Evolutionary conservation across 2,113 vertebrate species (phyloP), one percentile per base, ranked within the genome.

Genomic region (Engystomops pustulosus): DNA sequence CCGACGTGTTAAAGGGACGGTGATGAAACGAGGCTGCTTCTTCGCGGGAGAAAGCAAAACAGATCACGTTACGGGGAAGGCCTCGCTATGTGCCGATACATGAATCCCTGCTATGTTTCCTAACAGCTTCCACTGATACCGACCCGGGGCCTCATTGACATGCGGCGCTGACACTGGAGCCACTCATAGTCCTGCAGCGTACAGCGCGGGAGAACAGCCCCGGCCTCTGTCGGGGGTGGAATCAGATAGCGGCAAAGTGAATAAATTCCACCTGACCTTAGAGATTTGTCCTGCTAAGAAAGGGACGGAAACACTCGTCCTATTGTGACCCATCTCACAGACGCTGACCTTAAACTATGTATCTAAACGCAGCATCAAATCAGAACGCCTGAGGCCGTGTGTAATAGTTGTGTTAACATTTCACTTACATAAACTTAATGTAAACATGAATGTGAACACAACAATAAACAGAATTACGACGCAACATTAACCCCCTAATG

Each of bases 151-250:
- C 51, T 58, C 53, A 78, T 78, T 78, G 51, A 25, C 53, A 58
- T 23, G 51, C 75, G 60, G 75, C n/a, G 45, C 51, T 41, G 75
- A 78, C 75, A 78, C 20, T n/a, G 34, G 51, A 17, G 4, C 18
- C 6, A 78, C n/a, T 78, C n/a, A 58, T 55, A 36, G 32, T 38
- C 6, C 4, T 30, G 18, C 30, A 36, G 72, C 49, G 47, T 11
- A 27, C 14, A 51, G 17, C 6, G 6, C 18, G 7, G 49, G 32
- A 12, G 75, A 41, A 81, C 79, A 81, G 67, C 23, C 45, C n/a
- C 0, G 79, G 47, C 79, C 32, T 81, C 67, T 81, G 79, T 81
- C 8, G 32, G 47, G 30, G 47, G 30, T 23, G 65, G 65, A 55
- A 81, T 53, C 45, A 1, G 47, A 81, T 70, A 34, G 20, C 20